These are phyloP conservation scores for Ciconia nigra DNA, from an alignment of 2,797 vertebrate genomes.

Conservation along the genomic window DNA sequence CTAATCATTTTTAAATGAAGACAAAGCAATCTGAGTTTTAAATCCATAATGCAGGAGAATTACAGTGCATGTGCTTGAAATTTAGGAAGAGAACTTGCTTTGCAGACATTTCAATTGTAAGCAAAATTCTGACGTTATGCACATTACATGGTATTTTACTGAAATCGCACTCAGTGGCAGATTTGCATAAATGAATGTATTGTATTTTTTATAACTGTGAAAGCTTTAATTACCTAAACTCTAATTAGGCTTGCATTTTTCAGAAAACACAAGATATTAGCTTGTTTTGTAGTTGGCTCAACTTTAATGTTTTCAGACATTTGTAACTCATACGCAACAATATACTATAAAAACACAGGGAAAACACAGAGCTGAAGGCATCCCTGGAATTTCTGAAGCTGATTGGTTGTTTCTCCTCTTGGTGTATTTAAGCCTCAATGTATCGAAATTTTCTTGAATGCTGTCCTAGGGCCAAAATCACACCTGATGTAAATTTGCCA, in stretches of 20 bases:
- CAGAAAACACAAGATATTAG: slow-evolving; percentile 68
- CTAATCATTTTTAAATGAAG: slow-evolving; percentile 69
- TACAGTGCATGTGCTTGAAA: slow-evolving; percentile 30
- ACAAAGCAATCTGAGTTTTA: slow-evolving; percentile 62
- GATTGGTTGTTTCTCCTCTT: background rate
- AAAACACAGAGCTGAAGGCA: slow-evolving; percentile 40
- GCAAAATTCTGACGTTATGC: slow-evolving; percentile 53
- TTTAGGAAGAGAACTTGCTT: slow-evolving; percentile 48
- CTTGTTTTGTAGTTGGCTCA: slow-evolving; percentile 66
- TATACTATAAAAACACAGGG: slow-evolving; percentile 42
- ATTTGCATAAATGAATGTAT: slow-evolving; percentile 70
- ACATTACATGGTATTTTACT: slow-evolving; percentile 65
- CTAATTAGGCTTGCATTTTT: slow-evolving; percentile 73
- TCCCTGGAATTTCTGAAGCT: slow-evolving; percentile 34
- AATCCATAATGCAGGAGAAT: slow-evolving; percentile 61
- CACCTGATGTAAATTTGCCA: background rate
- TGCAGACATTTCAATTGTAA: slow-evolving; percentile 53
- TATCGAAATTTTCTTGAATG: background rate
- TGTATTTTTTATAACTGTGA: slow-evolving; percentile 70
- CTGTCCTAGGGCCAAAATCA: background rate
- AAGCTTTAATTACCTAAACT: slow-evolving; percentile 74
- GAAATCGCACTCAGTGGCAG: slow-evolving; percentile 61
- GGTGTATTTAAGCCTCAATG: background rate
- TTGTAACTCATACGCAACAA: slow-evolving; percentile 51
- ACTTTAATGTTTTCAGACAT: slow-evolving; percentile 63